Conservation (phyloP, 2,888 invertebrate genomes). For the Acanthoscelides obtectus region DNA sequence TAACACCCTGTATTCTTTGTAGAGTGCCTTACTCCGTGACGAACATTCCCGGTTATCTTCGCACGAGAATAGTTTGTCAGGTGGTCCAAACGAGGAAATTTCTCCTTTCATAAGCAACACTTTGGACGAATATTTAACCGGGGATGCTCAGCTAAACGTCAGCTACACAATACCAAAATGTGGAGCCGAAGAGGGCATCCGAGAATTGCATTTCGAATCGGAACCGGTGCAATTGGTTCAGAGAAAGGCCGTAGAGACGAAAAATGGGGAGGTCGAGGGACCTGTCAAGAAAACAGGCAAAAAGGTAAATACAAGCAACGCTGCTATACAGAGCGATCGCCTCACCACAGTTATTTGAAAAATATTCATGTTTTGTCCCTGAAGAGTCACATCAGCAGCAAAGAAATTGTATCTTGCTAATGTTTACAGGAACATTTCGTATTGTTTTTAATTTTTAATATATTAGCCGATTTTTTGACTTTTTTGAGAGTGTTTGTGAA, state of each 20-base stretch:
- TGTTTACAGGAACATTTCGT: too few species aligned
- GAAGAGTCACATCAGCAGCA: too few species aligned
- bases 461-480: too few species aligned
- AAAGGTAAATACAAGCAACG: neutral
- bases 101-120: slow-evolving; percentile 50
- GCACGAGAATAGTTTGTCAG: neutral
- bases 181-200: slow-evolving; percentile 37
- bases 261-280: neutral
- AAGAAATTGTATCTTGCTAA: too few species aligned
- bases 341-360: too few species aligned
- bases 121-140: slow-evolving; percentile 51
- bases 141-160: slow-evolving; percentile 48
- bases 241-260: slow-evolving; percentile 12
- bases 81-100: slow-evolving; percentile 17
- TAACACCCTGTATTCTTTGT: too few species aligned
- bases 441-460: too few species aligned
- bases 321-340: too few species aligned
- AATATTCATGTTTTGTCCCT: too few species aligned
- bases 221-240: slow-evolving; percentile 16
- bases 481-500: too few species aligned
- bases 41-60: slow-evolving; percentile 5
- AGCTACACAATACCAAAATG: slow-evolving; percentile 44
- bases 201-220: slow-evolving; percentile 19
- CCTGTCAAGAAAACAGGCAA: neutral
- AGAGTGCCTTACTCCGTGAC: too few species aligned